These are phyloP conservation scores for Bufo bufo DNA, from an alignment of 2,113 vertebrate genomes.

Conservation along the genomic window DNA sequence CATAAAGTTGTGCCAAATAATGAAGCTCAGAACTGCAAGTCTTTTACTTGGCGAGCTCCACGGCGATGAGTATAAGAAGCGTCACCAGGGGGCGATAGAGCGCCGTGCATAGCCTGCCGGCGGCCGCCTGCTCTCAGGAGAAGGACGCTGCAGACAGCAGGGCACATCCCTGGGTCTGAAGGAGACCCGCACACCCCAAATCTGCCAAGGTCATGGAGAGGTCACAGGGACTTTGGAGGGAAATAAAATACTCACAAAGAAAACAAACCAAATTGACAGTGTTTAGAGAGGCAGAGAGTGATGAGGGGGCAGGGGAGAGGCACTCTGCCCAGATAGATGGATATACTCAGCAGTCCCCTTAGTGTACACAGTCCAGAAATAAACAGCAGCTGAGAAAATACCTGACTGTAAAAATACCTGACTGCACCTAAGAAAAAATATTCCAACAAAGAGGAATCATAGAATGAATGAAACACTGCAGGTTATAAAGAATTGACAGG, in stretches of 20 bases:
- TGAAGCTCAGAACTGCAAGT: not conserved
- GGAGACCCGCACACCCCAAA: conserved; percentile 35
- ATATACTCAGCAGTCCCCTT: not conserved
- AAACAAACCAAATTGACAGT: conserved; percentile 56
- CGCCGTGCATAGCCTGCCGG: conserved; percentile 74
- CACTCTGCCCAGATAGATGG: not conserved
- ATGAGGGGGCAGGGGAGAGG: not conserved
- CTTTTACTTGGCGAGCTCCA: conserved; percentile 1
- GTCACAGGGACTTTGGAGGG: conserved; percentile 60
- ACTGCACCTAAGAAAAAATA: not conserved
- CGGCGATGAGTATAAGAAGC: conserved; percentile 45
- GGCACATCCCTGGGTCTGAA: conserved; percentile 23
- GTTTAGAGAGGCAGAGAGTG: conserved; percentile 39
- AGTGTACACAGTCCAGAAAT: conserved; percentile 7
- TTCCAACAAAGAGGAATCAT: not conserved
- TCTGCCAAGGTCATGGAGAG: conserved; percentile 58
- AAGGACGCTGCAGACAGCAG: conserved; percentile 11
- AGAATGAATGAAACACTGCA: not conserved
- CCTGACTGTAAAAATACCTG: not conserved
- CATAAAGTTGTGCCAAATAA: conserved; percentile 9
- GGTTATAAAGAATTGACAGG: not conserved
- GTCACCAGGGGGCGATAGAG: conserved; percentile 95
- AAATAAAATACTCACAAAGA: conserved; percentile 54
- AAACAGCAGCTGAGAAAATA: conserved; percentile 14
- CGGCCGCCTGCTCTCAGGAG: not conserved